Evolutionary conservation across 2,113 vertebrate species (phyloP).

Genomic region (Amazona vittata): DNA sequence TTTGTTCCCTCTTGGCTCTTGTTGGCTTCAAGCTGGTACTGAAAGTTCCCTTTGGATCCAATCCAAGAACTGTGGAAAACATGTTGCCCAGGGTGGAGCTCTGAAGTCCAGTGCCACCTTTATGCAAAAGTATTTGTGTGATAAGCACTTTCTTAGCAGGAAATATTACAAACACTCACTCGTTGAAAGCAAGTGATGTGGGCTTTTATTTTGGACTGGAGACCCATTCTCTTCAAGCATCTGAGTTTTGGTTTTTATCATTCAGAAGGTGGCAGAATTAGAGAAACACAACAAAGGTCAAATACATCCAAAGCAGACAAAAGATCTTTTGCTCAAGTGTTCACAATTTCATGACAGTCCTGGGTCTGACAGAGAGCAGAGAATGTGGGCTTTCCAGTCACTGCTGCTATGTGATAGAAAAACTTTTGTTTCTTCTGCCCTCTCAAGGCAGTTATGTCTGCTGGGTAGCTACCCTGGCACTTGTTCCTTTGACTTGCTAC

Average conservation of each 20-base stretch:
- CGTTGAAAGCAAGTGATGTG: neutral
- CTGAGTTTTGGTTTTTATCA: neutral
- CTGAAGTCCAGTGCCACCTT: slow-evolving; percentile 6
- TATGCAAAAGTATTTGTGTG: neutral
- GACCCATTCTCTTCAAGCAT: neutral
- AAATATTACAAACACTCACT: slow-evolving; percentile 37
- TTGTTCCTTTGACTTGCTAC: neutral
- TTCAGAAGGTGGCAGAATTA: neutral
- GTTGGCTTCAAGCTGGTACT: slow-evolving; percentile 45
- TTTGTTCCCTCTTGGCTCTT: slow-evolving; percentile 24
- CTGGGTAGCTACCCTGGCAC: neutral
- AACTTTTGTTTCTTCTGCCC: neutral
- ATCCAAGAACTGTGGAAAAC: slow-evolving; percentile 33
- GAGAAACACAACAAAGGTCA: neutral
- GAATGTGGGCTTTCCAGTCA: neutral
- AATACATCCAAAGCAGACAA: neutral
- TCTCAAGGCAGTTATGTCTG: neutral
- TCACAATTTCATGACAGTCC: fast-evolving
- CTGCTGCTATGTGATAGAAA: neutral
- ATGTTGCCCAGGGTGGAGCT: slow-evolving; percentile 47
- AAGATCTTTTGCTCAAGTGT: neutral
- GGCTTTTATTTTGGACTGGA: neutral
- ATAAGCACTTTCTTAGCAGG: slow-evolving; percentile 33
- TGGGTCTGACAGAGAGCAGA: neutral
- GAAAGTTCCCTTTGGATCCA: slow-evolving; percentile 40